Evolutionary conservation across 2,797 vertebrate genomes (phyloP), one percentile per base, ranked within the genome.

Genomic region (Lepus oiostolus): DNA sequence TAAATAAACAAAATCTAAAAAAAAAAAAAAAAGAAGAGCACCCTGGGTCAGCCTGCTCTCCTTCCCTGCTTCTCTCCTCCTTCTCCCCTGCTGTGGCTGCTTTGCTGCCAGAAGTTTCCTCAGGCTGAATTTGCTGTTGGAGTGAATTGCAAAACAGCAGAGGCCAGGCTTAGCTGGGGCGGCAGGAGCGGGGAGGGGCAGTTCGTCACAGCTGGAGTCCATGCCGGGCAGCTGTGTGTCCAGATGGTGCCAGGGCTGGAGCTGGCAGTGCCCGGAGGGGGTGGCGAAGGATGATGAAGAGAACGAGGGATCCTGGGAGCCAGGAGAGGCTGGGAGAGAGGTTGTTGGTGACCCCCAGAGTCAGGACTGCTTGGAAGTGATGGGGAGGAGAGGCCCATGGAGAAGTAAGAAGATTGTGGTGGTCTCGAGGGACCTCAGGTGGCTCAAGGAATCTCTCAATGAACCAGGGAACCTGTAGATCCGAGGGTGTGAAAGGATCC

Each of bases 171-270:
- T 97, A 97, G 0, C 97, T 97, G 91, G 99, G 99, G 2, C 1
- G 98, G 97, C 98, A 94, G 19, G 97, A 96, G 21, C 98, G 99
- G 96, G 98, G 96, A 74, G 90, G 14, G 99, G 93, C 99, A 96
- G 97, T 99, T 93, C 98, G 99, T 3, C 98, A 91, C 95, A 97
- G 35, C 97, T 99, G 10, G 84, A 97, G 26, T 85, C 98, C 98
- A 98, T 96, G 97, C 99, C 81, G 98, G 99, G 96, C 88, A 65
- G 24, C 98, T 99, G 32, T 98, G 97, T 11, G 97, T 98, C 0
- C 98, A 99, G 97, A 97, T 98, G 98, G 99, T 99, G 85, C 98
- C 98, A 4, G 91, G 99, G 63, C 95, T 99, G 97, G 99, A 99
- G 97, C 98, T 99, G 99, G 99, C 97, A 98, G 99, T 98, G 60